Percentiles rank a stretch among this genome's conserved stretches.
phyloP scores from a whole-genome alignment of 1,140 invertebrate genomes.

The Sitobion miscanthi region DNA sequence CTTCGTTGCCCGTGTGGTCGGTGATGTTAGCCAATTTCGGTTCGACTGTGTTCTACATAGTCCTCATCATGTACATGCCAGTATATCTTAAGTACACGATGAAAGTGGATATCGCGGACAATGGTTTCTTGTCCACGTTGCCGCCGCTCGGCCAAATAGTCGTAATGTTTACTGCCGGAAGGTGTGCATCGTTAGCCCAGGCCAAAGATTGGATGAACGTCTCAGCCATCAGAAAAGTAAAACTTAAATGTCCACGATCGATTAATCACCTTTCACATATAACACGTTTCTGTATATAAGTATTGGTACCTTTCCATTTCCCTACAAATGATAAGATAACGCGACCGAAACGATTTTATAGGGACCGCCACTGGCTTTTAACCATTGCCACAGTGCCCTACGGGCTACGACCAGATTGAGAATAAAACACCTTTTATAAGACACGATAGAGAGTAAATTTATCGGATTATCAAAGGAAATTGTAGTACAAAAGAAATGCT shows the following conservation, averaged over 20 bases:
- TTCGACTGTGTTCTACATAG: slow-evolving; percentile 25
- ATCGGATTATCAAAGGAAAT: no score
- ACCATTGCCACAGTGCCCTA: no score
- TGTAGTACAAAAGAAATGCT: no score
- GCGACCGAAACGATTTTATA: no score
- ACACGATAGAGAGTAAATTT: no score
- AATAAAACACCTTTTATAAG: no score
- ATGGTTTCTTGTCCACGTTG: slow-evolving; percentile 4
- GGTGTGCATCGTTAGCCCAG: neutral
- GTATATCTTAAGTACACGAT: neutral
- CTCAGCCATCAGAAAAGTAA: slow-evolving; percentile 36
- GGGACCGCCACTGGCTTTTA: no score
- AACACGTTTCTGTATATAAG: no score
- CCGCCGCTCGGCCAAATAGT: slow-evolving; percentile 2
- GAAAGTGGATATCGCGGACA: neutral
- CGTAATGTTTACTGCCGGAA: neutral
- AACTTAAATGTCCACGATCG: neutral
- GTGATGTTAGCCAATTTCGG: slow-evolving; percentile 29
- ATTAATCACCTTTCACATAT: no score
- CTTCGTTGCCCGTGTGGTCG: neutral
- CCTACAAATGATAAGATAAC: no score
- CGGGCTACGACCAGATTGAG: no score
- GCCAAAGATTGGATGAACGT: neutral
- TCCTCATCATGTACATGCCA: slow-evolving; percentile 24
- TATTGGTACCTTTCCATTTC: no score